Base-by-base conservation (phyloP, 2,113 vertebrate genomes). In the Lucifuga dentata region DNA sequence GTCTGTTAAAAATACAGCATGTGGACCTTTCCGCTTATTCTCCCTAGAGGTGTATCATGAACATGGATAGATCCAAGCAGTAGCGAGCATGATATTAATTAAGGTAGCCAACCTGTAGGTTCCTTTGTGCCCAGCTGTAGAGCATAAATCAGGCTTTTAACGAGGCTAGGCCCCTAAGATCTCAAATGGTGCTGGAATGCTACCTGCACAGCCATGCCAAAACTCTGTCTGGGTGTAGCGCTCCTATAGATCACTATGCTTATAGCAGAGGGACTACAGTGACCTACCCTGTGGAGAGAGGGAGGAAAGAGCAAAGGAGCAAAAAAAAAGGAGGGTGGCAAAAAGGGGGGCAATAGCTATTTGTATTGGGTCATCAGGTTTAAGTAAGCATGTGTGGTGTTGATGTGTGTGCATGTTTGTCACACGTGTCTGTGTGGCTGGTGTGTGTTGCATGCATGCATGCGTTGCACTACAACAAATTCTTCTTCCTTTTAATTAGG, bases 141-240 rank as follows among this genome's bases (percentile, higher is more conserved):
- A 85, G 83, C 81, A 61, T 68, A 90, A 91, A 93, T 90, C 89
- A 93, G 91, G 81, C 59, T 90, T 87, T 93, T 90, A 92, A 92
- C 84, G 35, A 93, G 43, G 11, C 80, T 83, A 81, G 83, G 87
- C 91, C 86, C 84, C 57, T 77, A 92, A 92, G 91, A 87, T 92
- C 93, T 90, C 92, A 89, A 92, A 94, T 93, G 90, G 84, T 92
- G 92, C 91, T 95, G 94, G 92, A 94, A 95, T 92, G 40, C 82
- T 94, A 93, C 92, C 92, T 84, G 63, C 70, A 81, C 16, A 71
- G 78, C 23, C 81, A 73, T 95, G 94, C 95, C 95, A 96, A 95
- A 94, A 95, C 95, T 90, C 86, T 94, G 93, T 94, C 93, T 92
- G 80, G 83, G 81, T 81, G 68, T 71, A 71, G 80, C 74, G 88